These are phyloP conservation scores for Dryobotodes eremita DNA, from an alignment of 2,888 invertebrate genomes.

Conservation along the genomic window DNA sequence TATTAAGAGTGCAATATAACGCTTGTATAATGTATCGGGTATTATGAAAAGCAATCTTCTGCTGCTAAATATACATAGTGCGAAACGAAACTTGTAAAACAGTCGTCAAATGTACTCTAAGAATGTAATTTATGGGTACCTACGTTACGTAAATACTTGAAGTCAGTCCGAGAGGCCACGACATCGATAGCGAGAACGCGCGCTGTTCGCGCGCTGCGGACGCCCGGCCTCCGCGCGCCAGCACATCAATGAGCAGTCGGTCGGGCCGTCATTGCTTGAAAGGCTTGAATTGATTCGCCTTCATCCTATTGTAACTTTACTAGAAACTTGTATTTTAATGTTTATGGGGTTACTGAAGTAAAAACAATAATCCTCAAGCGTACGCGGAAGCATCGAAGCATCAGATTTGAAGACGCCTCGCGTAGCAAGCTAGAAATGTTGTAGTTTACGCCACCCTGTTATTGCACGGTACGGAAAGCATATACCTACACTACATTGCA, in stretches of 20 bases:
- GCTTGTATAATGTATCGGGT: slow-evolving; percentile 42
- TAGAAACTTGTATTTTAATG: neutral
- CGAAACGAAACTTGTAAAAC: slow-evolving; percentile 12
- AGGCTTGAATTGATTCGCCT: neutral
- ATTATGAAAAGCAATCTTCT: slow-evolving; percentile 24
- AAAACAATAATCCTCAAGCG: neutral
- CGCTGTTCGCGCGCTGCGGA: neutral
- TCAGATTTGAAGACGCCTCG: neutral
- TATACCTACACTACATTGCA: neutral
- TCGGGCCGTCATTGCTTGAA: neutral
- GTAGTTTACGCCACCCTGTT: neutral
- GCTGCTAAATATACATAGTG: slow-evolving; percentile 51
- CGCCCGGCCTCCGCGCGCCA: neutral
- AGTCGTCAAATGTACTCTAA: slow-evolving; percentile 12
- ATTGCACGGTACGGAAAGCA: neutral
- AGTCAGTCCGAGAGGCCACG: neutral
- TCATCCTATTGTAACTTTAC: neutral
- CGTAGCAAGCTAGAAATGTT: neutral
- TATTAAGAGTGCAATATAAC: slow-evolving; percentile 44
- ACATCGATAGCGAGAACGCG: no score
- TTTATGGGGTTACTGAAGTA: neutral
- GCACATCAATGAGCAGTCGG: neutral
- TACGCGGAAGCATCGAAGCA: neutral
- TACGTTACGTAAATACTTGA: neutral
- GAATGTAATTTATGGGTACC: slow-evolving; percentile 4